Conservation (phyloP, 2,888 invertebrate species). For the Hydrotaea cyrtoneurina region DNA sequence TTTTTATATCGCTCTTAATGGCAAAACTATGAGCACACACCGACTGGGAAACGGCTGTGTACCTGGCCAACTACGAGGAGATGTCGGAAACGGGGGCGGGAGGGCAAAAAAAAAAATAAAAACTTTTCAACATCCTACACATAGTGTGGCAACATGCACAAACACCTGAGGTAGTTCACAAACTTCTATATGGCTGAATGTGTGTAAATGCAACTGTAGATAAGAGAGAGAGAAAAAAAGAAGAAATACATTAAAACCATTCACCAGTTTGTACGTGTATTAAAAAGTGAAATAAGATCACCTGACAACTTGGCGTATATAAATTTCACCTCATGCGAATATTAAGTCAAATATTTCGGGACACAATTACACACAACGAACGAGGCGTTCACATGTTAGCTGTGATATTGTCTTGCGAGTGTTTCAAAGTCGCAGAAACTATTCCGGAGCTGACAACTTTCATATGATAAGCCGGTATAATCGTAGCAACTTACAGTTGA, state of each 20-base stretch:
- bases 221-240: neutral
- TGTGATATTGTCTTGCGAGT: neutral
- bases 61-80: neutral
- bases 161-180: slow-evolving; percentile 10
- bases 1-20: slow-evolving; percentile 5
- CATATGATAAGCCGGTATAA: neutral
- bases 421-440: neutral
- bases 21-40: neutral
- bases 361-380: neutral
- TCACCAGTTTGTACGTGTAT: neutral
- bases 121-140: neutral
- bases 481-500: neutral
- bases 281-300: neutral
- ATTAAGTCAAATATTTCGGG: neutral
- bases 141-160: neutral
- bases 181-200: neutral
- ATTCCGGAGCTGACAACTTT: neutral
- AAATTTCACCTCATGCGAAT: neutral
- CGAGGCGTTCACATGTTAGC: neutral
- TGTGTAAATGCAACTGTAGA: too few species aligned
- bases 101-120: neutral
- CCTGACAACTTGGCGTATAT: neutral
- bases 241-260: neutral
- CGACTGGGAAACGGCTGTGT: neutral
- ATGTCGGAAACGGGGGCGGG: neutral